Evolutionary conservation across 2,113 vertebrate species (phyloP).

Genomic region (Crotalus tigris): DNA sequence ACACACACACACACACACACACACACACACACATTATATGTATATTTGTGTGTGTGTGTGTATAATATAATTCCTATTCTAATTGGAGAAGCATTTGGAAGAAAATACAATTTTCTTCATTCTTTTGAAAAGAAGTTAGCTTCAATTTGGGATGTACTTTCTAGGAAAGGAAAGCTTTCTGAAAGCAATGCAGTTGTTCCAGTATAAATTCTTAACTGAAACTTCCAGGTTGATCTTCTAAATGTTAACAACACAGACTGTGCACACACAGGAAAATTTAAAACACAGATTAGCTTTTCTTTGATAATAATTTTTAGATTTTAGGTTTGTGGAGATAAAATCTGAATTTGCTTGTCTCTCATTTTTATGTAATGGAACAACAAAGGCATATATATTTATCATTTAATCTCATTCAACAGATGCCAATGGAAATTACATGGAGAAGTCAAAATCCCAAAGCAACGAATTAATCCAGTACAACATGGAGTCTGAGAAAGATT

Average conservation of each 20-base stretch:
- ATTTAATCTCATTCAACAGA: neutral
- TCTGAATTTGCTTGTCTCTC: neutral
- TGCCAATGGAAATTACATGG: rapidly evolving
- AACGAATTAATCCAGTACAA: neutral
- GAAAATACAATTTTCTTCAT: neutral
- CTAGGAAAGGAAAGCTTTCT: neutral
- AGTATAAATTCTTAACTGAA: neutral
- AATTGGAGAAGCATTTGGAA: neutral
- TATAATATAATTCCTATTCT: neutral
- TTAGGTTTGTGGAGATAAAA: neutral
- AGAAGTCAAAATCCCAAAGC: neutral
- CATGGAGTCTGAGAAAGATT: rapidly evolving
- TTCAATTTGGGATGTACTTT: neutral
- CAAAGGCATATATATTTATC: slow-evolving; percentile 18
- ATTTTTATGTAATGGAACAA: neutral
- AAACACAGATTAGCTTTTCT: neutral
- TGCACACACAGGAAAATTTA: neutral
- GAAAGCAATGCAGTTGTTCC: neutral
- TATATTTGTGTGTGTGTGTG: too few species aligned
- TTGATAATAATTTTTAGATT: neutral
- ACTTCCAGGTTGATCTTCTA: neutral
- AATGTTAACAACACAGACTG: rapidly evolving
- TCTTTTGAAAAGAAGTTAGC: neutral
- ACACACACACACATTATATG: too few species aligned
- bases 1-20: too few species aligned